Evolutionary conservation across 1,140 invertebrate genomes (phyloP).

Genomic region (Octopus bimaculoides): DNA sequence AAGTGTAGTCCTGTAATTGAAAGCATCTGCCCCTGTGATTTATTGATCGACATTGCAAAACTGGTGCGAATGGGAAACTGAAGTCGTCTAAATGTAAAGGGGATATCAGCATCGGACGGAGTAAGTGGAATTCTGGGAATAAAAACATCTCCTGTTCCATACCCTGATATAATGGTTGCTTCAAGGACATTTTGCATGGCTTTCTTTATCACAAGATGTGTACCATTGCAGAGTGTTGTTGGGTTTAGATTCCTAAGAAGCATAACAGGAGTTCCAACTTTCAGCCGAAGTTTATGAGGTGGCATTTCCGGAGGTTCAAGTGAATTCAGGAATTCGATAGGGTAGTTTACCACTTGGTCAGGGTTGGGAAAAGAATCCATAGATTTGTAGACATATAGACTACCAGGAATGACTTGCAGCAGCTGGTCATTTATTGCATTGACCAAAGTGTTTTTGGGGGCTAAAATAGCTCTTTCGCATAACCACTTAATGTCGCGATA

Average conservation of each 20-base stretch:
- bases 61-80: too few species aligned
- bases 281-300: neutral
- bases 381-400: neutral
- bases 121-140: neutral
- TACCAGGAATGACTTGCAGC: neutral
- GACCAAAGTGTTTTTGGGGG: neutral
- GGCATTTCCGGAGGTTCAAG: neutral
- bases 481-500: neutral
- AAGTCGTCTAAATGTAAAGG: too few species aligned
- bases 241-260: conserved; percentile 2
- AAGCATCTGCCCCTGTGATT: too few species aligned
- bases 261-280: neutral
- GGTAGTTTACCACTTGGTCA: too few species aligned
- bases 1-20: conserved; percentile 2
- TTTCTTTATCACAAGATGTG: neutral
- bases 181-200: neutral
- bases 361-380: too few species aligned
- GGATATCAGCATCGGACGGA: too few species aligned
- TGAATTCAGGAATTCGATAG: too few species aligned
- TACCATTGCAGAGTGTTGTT: neutral
- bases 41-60: too few species aligned
- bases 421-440: neutral
- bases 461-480: conserved; percentile 4
- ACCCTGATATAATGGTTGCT: neutral
- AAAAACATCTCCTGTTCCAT: neutral